Conservation (phyloP, 1,140 invertebrate genomes). For the Zaprionus inermis region DNA sequence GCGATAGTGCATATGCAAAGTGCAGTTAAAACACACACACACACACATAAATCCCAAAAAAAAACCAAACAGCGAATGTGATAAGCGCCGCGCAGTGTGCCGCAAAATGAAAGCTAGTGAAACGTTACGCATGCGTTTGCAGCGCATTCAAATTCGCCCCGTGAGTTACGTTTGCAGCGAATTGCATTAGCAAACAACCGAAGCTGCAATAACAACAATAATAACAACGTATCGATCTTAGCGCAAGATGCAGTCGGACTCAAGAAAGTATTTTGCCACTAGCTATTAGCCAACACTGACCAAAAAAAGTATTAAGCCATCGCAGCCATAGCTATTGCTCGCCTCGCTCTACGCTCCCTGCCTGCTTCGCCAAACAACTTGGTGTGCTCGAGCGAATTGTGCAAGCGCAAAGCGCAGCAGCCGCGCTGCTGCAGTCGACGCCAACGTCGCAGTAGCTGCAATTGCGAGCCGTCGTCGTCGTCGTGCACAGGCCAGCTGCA, state of each 20-base stretch:
- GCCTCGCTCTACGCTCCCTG: conserved; percentile 8
- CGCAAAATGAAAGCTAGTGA: conserved; percentile 75
- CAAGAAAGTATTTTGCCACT: conserved; percentile 61
- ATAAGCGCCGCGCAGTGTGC: conserved; percentile 36
- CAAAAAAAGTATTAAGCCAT: conserved; percentile 54
- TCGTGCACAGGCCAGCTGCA: conserved; percentile 56
- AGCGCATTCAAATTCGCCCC: conserved; percentile 50
- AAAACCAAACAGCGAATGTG: conserved; percentile 34
- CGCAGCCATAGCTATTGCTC: conserved; percentile 1
- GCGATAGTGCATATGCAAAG: neutral
- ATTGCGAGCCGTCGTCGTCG: conserved; percentile 29
- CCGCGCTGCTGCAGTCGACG: conserved; percentile 2
- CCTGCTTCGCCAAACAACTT: neutral
- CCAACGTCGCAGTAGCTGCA: conserved; percentile 35
- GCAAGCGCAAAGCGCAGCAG: conserved; percentile 56
- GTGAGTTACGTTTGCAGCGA: conserved; percentile 36
- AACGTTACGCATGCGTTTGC: conserved; percentile 69
- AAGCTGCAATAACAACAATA: conserved; percentile 2
- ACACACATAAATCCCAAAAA: conserved; percentile 2
- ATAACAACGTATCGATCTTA: conserved; percentile 1
- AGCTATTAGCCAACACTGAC: conserved; percentile 74
- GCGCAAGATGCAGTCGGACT: conserved; percentile 38
- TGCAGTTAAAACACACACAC: conserved; percentile 1
- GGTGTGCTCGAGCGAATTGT: conserved; percentile 58
- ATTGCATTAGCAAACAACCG: conserved; percentile 14